phyloP scores from a whole-genome alignment of 2,113 vertebrate species.

The Benitochromis conjunctus region DNA sequence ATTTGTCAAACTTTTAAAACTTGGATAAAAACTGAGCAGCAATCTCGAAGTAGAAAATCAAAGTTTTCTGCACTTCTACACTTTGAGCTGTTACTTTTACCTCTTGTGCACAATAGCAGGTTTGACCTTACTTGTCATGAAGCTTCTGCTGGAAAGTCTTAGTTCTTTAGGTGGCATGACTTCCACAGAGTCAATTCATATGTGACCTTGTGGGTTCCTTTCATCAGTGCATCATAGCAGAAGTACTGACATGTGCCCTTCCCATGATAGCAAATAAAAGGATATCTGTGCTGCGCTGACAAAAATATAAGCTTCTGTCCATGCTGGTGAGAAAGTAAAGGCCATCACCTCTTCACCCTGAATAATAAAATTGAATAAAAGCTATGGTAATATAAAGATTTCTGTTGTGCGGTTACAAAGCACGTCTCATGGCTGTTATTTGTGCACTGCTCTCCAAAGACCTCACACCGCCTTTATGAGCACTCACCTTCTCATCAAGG shows the following conservation, averaged over 20 bases:
- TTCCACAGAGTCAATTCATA: not conserved
- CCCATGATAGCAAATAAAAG: not conserved
- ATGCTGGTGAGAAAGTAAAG: not conserved
- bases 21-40: not conserved
- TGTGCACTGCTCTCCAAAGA: not conserved
- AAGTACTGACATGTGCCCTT: not conserved
- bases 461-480: not conserved
- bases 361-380: conserved; percentile 10
- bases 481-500: conserved; percentile 23
- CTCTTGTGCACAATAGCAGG: not conserved
- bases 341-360: not conserved
- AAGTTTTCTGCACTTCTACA: not conserved
- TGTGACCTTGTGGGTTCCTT: conserved; percentile 19
- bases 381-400: not conserved
- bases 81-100: not conserved
- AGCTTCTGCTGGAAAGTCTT: not conserved
- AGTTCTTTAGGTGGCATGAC: not conserved
- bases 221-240: not conserved
- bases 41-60: not conserved
- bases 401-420: not conserved
- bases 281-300: not conserved
- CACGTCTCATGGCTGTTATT: not conserved
- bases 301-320: not conserved
- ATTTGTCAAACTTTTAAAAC: not conserved
- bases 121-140: conserved; percentile 22